A percentile compares a stretch with the other conserved stretches of the same genome.
These are phyloP conservation scores for Marisa cornuarietis DNA, from an alignment of 1,140 invertebrate species.

Conservation along the genomic window DNA sequence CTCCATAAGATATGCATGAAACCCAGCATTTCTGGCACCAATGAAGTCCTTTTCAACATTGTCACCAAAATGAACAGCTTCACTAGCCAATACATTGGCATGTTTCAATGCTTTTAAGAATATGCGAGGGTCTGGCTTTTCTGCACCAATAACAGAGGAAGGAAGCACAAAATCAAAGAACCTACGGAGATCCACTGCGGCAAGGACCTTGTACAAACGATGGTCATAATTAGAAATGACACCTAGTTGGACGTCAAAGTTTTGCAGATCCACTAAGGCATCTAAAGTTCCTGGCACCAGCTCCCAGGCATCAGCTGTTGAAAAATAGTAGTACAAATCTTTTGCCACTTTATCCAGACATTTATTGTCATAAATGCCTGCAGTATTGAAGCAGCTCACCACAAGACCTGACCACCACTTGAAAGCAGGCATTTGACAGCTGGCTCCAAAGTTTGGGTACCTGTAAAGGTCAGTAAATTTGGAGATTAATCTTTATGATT, in stretches of 20 bases:
- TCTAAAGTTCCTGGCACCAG: slow-evolving; percentile 73
- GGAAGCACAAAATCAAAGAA: slow-evolving; percentile 84
- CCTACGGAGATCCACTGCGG: slow-evolving; percentile 72
- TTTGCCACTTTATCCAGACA: slow-evolving; percentile 70
- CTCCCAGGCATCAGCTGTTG: slow-evolving; percentile 77
- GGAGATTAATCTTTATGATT: neutral
- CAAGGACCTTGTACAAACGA: slow-evolving; percentile 76
- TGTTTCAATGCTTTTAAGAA: slow-evolving; percentile 76
- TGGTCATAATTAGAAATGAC: slow-evolving; percentile 91
- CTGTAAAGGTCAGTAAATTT: slow-evolving; percentile 67
- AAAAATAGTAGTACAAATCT: slow-evolving; percentile 69
- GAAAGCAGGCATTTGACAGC: slow-evolving; percentile 76
- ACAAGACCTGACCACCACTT: slow-evolving; percentile 84
- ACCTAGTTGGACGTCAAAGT: slow-evolving; percentile 67
- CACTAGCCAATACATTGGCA: slow-evolving; percentile 64
- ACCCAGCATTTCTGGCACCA: slow-evolving; percentile 78
- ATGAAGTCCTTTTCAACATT: slow-evolving; percentile 78
- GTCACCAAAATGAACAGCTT: slow-evolving; percentile 87
- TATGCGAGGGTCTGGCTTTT: slow-evolving; percentile 80
- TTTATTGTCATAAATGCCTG: slow-evolving; percentile 30
- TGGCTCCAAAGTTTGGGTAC: slow-evolving; percentile 84
- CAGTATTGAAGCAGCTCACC: slow-evolving; percentile 71
- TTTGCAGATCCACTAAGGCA: slow-evolving; percentile 72
- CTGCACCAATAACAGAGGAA: slow-evolving; percentile 77
- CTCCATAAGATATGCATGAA: slow-evolving; percentile 76